Evolutionary conservation across 2,888 invertebrate genomes (phyloP), one percentile per base, ranked within the genome.

Genomic region (Netelia inedita): DNA sequence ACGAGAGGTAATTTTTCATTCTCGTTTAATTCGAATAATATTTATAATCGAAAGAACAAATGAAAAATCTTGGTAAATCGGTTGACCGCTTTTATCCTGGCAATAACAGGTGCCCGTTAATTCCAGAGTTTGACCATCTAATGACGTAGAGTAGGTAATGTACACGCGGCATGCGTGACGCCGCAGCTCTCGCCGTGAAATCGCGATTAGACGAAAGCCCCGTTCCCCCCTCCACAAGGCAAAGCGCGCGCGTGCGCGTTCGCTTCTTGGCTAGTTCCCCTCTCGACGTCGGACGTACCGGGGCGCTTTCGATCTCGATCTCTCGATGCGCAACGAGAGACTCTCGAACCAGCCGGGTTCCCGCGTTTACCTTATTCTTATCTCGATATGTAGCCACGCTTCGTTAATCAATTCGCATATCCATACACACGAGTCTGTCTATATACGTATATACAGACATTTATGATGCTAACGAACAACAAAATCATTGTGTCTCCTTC

Each of bases 261-360:
- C 59, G 50, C 69, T 23, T 57, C 75, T 76, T 43, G 43, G 57
- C 46, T 72, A 55, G 43, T 65, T 72, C 57, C 23, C 19, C 57
- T 57, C 66, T 65, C 53, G 57, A 9, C 57, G 19, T 16, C 74
- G 71, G 82, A 82, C 82, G 69, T 71, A 63, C 82, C 85, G 85
- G 72, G 73, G 82, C 82, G 78, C 85, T 82, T 85, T 82, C 85
- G 74, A 82, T 85, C 82, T 85, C 82, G 79, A 79, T 57, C 78
- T 85, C 82, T 65, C 81, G 80, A 81, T 82, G 73, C 81, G 81
- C 63, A 68, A 81, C 78, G 84, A 65, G 65, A 66, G 35, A 80
- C 43, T 55, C 72, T 43, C 28, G 11, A n/a, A 19, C 53, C 43
- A 11, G 53, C 28, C 53, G 35, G 59, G 55, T 14, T 63, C 69